phyloP scores from a whole-genome alignment of 2,113 vertebrate species.

The Cynoglossus semilaevis region DNA sequence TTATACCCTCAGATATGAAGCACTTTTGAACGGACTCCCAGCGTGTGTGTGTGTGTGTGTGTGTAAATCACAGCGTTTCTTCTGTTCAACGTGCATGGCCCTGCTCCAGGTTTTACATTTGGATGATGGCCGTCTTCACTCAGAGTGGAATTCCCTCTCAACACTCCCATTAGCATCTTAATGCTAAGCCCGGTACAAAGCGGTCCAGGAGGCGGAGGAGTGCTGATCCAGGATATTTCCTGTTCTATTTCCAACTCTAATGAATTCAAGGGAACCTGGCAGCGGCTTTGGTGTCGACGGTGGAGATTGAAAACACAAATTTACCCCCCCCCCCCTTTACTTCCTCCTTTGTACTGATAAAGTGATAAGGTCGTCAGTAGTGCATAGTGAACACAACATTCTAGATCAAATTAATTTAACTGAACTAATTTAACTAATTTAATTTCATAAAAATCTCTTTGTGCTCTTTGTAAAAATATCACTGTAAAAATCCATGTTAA shows the following conservation, averaged over 20 bases:
- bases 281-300: constrained; percentile 25
- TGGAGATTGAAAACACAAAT: constrained; percentile 48
- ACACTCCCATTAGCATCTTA: constrained; percentile 23
- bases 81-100: neutral
- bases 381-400: constrained; percentile 17
- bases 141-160: constrained; percentile 22
- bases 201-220: constrained; percentile 27
- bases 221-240: constrained; percentile 43
- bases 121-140: neutral
- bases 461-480: too few relatives aligned
- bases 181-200: constrained; percentile 20
- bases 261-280: constrained; percentile 50
- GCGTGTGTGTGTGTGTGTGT: neutral
- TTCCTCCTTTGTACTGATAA: constrained; percentile 24
- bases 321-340: constrained; percentile 1
- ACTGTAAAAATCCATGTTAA: too few relatives aligned
- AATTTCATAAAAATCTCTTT: too few relatives aligned
- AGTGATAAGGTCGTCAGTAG: constrained; percentile 21
- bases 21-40: neutral
- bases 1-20: neutral
- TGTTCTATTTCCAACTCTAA: constrained; percentile 29
- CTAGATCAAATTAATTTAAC: too few relatives aligned
- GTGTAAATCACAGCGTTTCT: neutral
- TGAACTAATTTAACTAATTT: too few relatives aligned
- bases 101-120: constrained; percentile 9